phyloP scores from a whole-genome alignment of 1,140 invertebrate species.

The Listronotus bonariensis region DNA sequence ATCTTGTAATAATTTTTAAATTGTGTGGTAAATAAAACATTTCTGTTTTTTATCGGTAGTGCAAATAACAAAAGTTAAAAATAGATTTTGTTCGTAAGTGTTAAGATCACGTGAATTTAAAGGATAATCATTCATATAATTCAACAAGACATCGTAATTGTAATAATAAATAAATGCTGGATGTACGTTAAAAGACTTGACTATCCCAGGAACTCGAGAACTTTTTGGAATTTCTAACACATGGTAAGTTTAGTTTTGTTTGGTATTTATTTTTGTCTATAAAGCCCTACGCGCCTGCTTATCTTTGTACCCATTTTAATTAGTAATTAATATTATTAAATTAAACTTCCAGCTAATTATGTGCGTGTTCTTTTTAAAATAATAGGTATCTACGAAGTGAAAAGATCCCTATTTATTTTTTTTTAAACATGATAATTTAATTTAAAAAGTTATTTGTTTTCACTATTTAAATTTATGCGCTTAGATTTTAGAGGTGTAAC shows the following conservation, averaged over 20 bases:
- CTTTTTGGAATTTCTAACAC: constrained; percentile 15
- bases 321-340: too few relatives aligned
- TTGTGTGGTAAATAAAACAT: constrained; percentile 22
- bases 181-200: constrained; percentile 15
- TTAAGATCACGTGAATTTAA: constrained; percentile 19
- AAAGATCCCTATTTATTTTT: too few relatives aligned
- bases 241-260: constrained; percentile 14
- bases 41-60: constrained; percentile 21
- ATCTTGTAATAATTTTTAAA: constrained; percentile 9
- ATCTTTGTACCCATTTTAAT: too few relatives aligned
- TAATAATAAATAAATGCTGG: constrained; percentile 12
- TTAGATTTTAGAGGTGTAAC: too few relatives aligned
- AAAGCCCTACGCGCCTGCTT: too few relatives aligned
- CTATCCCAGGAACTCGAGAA: neutral
- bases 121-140: neutral
- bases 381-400: too few relatives aligned
- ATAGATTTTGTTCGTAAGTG: constrained; percentile 19
- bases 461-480: too few relatives aligned
- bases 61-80: constrained; percentile 19
- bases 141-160: constrained; percentile 12
- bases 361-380: too few relatives aligned
- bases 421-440: too few relatives aligned
- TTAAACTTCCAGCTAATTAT: constrained; percentile 1
- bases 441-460: too few relatives aligned
- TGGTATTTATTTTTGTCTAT: constrained; percentile 14